A percentile compares a stretch with the other conserved stretches of the same genome.
These are phyloP conservation scores for Synaphobranchus kaupii DNA, from an alignment of 2,797 vertebrate species.

Conservation along the genomic window DNA sequence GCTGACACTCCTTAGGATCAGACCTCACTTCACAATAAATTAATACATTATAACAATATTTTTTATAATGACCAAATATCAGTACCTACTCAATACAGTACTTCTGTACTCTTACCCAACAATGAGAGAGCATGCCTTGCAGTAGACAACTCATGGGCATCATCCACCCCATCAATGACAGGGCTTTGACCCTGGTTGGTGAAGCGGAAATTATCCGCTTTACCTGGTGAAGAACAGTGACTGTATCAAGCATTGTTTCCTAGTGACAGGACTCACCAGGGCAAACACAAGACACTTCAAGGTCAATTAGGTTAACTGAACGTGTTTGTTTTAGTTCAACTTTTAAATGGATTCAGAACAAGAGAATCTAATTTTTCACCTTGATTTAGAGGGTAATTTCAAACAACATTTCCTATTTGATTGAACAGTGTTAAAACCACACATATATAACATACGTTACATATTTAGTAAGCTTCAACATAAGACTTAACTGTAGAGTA, in stretches of 20 bases:
- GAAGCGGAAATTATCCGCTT: conserved; percentile 85
- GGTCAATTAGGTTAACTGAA: background rate
- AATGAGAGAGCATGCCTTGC: conserved; percentile 90
- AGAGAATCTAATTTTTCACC: background rate
- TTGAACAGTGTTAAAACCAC: too few relatives aligned
- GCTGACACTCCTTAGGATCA: background rate
- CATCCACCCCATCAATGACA: conserved; percentile 88
- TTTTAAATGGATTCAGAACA: background rate
- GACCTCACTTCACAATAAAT: background rate
- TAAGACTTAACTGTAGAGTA: too few relatives aligned
- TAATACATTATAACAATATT: background rate
- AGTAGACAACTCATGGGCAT: conserved; percentile 86
- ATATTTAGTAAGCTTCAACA: too few relatives aligned
- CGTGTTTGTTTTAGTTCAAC: background rate
- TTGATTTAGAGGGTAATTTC: background rate
- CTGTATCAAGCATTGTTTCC: background rate
- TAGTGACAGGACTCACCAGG: background rate
- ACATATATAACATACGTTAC: too few relatives aligned
- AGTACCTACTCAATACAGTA: background rate
- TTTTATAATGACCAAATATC: background rate
- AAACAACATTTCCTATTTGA: too few relatives aligned
- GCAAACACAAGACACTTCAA: background rate
- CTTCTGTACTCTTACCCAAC: conserved; percentile 74
- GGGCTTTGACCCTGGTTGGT: conserved; percentile 91
- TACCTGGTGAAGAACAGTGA: conserved; percentile 65